Evolutionary conservation across 2,797 vertebrate genomes (phyloP).

Genomic region (Limnodromus scolopaceus): DNA sequence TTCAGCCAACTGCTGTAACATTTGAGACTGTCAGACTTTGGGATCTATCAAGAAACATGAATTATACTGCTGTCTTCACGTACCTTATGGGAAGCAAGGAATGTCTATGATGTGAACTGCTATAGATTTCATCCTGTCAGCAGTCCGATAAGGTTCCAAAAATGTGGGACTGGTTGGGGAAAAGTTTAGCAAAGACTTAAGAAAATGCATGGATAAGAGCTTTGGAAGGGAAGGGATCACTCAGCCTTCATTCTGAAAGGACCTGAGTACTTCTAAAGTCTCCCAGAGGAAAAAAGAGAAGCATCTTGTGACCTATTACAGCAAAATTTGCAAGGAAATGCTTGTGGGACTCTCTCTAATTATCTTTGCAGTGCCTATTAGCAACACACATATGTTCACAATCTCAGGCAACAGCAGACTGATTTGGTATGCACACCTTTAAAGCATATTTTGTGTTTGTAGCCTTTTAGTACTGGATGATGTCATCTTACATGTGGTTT

Average conservation of each 20-base stretch:
- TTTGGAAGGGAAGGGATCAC: neutral
- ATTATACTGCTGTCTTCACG: neutral
- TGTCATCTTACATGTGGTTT: neutral
- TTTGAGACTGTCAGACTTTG: neutral
- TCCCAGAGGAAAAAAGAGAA: neutral
- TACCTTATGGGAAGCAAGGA: neutral
- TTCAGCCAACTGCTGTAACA: neutral
- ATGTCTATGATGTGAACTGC: neutral
- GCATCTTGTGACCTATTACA: neutral
- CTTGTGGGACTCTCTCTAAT: neutral
- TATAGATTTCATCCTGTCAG: constrained; percentile 7
- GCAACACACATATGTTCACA: neutral
- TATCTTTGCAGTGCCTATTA: neutral
- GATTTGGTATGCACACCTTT: neutral
- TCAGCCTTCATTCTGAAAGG: neutral
- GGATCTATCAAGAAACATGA: neutral
- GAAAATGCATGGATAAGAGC: neutral
- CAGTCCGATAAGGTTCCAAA: neutral
- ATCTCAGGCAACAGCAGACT: neutral
- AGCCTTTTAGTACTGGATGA: neutral
- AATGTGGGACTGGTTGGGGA: neutral
- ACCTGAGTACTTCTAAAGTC: neutral
- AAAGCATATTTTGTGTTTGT: neutral
- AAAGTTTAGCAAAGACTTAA: neutral
- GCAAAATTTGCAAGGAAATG: neutral